A percentile compares a stretch with the other conserved stretches of the same genome.
Evolutionary conservation across 2,888 invertebrate genomes (phyloP).

Genomic region (Melieria picta): DNA sequence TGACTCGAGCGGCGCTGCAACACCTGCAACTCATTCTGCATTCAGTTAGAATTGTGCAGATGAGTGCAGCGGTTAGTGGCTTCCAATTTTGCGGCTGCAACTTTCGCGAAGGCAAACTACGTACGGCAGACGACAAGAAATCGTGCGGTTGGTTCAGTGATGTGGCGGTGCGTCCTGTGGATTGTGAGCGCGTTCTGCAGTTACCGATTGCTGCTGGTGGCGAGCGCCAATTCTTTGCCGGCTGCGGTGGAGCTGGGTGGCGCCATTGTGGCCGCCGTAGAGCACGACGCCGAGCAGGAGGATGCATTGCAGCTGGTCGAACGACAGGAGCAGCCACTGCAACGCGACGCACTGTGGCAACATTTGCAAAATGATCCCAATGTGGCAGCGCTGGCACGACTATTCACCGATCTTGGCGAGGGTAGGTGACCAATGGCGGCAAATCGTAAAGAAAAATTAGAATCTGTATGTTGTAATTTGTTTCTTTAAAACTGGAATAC

Average conservation of each 20-base stretch:
- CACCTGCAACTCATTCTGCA: constrained; percentile 19
- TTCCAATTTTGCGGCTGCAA: constrained; percentile 28
- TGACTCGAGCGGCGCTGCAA: constrained; percentile 6
- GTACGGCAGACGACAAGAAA: background rate
- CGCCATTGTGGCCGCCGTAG: constrained; percentile 51
- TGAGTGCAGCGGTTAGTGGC: constrained; percentile 18
- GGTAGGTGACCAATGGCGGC: background rate
- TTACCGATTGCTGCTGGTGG: constrained; percentile 14
- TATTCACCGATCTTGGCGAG: constrained; percentile 2
- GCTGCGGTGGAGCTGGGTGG: constrained; percentile 47
- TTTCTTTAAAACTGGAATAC: too few relatives aligned
- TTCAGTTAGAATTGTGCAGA: constrained; percentile 26
- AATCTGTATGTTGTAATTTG: too few relatives aligned
- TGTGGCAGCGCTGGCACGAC: background rate
- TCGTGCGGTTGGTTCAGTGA: background rate
- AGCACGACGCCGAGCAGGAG: constrained; percentile 46
- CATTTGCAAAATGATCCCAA: background rate
- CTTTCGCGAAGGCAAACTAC: background rate
- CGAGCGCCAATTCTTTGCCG: constrained; percentile 35
- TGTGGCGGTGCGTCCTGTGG: constrained; percentile 20
- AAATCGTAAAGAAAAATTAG: too few relatives aligned
- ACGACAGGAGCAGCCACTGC: background rate
- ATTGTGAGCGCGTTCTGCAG: constrained; percentile 39
- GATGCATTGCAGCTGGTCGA: constrained; percentile 24
- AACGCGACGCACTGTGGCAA: background rate